Evolutionary conservation across 2,888 invertebrate species (phyloP).

Genomic region (Cataglyphis rosenhaueri): DNA sequence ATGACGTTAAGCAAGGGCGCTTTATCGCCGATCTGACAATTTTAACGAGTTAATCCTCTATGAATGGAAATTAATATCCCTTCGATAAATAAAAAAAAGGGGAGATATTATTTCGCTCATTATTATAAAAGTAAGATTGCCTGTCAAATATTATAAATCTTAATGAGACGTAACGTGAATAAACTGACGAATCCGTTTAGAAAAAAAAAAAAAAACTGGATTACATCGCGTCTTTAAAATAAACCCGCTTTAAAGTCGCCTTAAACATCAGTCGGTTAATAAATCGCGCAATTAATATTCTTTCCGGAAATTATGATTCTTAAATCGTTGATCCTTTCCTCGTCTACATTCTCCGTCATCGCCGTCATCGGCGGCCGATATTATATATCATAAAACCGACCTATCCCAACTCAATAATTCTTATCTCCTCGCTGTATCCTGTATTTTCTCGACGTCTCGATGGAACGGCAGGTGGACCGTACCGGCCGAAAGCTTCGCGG

Average conservation of each 20-base stretch:
- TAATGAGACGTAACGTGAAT: background rate
- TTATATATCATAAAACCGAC: slow-evolving; percentile 69
- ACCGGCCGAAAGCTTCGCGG: slow-evolving; percentile 60
- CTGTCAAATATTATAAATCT: background rate
- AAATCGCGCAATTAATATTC: slow-evolving; percentile 5
- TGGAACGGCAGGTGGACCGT: slow-evolving; percentile 49
- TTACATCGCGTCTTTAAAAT: background rate
- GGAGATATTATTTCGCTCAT: background rate
- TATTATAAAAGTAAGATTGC: background rate
- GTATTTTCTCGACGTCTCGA: slow-evolving; percentile 32
- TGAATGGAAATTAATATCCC: slow-evolving; percentile 26
- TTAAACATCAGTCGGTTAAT: background rate
- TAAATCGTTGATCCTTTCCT: background rate
- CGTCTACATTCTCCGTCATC: background rate
- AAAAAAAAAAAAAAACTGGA: background rate
- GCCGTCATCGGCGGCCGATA: background rate
- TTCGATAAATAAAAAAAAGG: slow-evolving; percentile 12
- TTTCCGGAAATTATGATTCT: slow-evolving; percentile 12
- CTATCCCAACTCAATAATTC: slow-evolving; percentile 67
- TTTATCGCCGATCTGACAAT: slow-evolving; percentile 49
- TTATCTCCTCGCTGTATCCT: slow-evolving; percentile 29
- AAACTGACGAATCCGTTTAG: background rate
- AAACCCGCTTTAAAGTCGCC: background rate
- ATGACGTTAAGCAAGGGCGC: slow-evolving; percentile 45
- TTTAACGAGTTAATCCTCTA: slow-evolving; percentile 40